phyloP scores from a whole-genome alignment of 2,888 invertebrate genomes.

The Entomobrya multifasciata region DNA sequence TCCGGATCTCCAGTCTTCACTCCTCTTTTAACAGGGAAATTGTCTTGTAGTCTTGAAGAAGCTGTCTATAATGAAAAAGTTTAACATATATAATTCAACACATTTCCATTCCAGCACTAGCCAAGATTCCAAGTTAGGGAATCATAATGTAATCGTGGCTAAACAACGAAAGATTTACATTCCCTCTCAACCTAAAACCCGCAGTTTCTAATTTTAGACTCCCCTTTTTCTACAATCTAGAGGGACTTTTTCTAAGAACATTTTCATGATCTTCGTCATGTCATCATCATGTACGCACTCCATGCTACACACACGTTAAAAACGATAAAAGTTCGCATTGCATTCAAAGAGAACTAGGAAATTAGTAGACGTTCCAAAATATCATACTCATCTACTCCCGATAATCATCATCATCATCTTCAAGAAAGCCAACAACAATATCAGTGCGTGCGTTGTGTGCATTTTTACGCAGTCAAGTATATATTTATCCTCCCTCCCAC shows the following conservation, averaged over 20 bases:
- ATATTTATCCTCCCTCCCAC: slow-evolving; percentile 54
- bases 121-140: too few species aligned
- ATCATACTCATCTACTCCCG: background rate
- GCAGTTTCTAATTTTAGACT: slow-evolving; percentile 60
- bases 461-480: slow-evolving; percentile 11
- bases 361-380: slow-evolving; percentile 45
- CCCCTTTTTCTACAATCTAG: slow-evolving; percentile 15
- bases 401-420: background rate
- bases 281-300: too few species aligned
- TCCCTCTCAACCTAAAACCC: background rate
- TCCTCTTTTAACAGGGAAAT: slow-evolving; percentile 59
- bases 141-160: slow-evolving; percentile 8
- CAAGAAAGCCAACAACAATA: too few species aligned
- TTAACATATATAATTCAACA: too few species aligned
- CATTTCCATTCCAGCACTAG: slow-evolving; percentile 21
- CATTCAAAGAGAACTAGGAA: slow-evolving; percentile 29
- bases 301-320: too few species aligned
- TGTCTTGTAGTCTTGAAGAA: too few species aligned
- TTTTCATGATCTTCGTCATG: too few species aligned
- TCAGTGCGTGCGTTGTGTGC: slow-evolving; percentile 4
- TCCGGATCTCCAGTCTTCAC: slow-evolving; percentile 65
- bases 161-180: slow-evolving; percentile 41
- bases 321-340: too few species aligned
- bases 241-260: slow-evolving; percentile 37
- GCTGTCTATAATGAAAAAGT: too few species aligned